Percentiles rank a stretch among this genome's conserved stretches.
Conservation (phyloP, 2,888 invertebrate genomes). For the Drosophila yooni region DNA sequence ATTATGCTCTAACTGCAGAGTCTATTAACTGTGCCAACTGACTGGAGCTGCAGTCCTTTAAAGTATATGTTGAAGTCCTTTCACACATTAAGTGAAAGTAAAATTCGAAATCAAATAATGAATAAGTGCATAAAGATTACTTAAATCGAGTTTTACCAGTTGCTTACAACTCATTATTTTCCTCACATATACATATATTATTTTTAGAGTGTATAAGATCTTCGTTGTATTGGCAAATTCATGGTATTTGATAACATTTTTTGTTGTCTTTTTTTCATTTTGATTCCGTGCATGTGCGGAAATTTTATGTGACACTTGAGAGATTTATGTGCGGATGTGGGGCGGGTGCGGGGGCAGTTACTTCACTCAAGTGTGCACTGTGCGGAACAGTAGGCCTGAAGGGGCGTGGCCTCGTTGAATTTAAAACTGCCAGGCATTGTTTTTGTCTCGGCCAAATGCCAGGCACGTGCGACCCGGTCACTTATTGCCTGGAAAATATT, state of each 20-base stretch:
- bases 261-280: constrained; percentile 61
- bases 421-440: constrained; percentile 55
- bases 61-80: background rate
- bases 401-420: constrained; percentile 69
- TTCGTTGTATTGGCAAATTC: constrained; percentile 20
- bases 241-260: constrained; percentile 26
- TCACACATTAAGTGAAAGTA: background rate
- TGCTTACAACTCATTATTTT: background rate
- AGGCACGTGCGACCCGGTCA: constrained; percentile 62
- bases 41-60: background rate
- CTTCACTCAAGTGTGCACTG: constrained; percentile 19
- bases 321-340: constrained; percentile 61
- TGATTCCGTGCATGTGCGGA: constrained; percentile 78
- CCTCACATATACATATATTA: rapidly evolving
- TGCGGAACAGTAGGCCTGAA: constrained; percentile 24
- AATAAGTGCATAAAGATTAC: background rate
- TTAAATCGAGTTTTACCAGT: background rate
- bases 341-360: background rate
- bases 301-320: constrained; percentile 80
- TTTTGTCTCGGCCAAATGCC: constrained; percentile 44
- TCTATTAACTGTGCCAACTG: background rate
- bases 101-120: background rate
- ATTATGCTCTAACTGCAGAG: constrained; percentile 7
- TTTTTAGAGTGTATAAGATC: constrained; percentile 19
- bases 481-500: constrained; percentile 53